Percentiles rank a stretch among this genome's conserved stretches.
Conservation (phyloP, 2,888 invertebrate species). For the Troilus luridus region DNA sequence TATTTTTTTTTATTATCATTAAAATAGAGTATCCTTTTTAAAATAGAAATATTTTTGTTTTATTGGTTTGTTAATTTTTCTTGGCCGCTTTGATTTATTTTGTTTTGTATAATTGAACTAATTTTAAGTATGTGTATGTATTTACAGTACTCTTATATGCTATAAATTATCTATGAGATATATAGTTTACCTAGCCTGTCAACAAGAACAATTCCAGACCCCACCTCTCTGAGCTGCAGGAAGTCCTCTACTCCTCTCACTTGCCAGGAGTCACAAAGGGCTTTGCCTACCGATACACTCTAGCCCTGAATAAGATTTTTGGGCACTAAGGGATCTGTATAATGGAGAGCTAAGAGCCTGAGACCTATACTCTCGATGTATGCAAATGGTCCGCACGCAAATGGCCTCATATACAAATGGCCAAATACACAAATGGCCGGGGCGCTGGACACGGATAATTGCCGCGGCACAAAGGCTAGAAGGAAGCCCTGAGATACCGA, state of each 20-base stretch:
- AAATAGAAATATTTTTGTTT: too few relatives aligned
- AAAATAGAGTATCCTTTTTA: too few relatives aligned
- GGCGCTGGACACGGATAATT: slow-evolving; percentile 33
- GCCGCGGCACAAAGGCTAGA: slow-evolving; percentile 19
- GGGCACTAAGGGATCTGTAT: neutral
- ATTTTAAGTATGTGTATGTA: neutral
- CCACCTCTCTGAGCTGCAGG: neutral
- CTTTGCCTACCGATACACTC: neutral
- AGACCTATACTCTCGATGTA: neutral
- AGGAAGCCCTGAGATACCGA: slow-evolving; percentile 43
- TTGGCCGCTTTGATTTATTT: too few relatives aligned
- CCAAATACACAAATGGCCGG: slow-evolving; percentile 18
- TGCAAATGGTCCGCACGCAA: slow-evolving; percentile 25
- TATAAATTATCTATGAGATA: neutral
- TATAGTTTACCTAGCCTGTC: neutral
- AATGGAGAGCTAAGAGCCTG: slow-evolving; percentile 1
- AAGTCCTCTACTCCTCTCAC: neutral
- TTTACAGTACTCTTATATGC: neutral
- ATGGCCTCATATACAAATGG: slow-evolving; percentile 20
- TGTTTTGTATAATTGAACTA: too few relatives aligned
- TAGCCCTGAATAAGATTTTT: slow-evolving; percentile 18
- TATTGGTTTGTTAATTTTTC: too few relatives aligned
- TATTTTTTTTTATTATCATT: too few relatives aligned
- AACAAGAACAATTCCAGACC: neutral
- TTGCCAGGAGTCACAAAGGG: neutral